Evolutionary conservation across 2,113 vertebrate genomes (phyloP).

Genomic region (Oryzias woworae): DNA sequence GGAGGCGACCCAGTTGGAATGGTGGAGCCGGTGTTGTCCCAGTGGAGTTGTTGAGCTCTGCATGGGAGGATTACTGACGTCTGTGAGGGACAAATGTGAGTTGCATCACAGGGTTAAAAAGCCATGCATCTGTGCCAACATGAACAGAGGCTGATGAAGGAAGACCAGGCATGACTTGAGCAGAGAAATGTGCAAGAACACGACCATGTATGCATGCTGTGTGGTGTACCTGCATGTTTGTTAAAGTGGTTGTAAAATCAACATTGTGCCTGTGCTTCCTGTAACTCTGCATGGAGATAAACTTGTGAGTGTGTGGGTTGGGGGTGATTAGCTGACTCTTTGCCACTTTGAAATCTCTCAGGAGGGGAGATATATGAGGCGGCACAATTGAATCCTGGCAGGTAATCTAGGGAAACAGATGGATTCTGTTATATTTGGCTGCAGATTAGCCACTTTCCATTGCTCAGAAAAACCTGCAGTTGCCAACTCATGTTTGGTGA

Average conservation of each 20-base stretch:
- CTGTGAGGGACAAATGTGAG: slow-evolving; percentile 48
- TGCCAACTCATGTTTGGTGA: slow-evolving; percentile 71
- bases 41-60: slow-evolving; percentile 21
- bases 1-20: slow-evolving; percentile 20
- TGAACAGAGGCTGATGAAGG: slow-evolving; percentile 49
- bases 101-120: slow-evolving; percentile 57
- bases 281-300: slow-evolving; percentile 25
- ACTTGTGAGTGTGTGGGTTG: slow-evolving; percentile 51
- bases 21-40: slow-evolving; percentile 30
- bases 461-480: slow-evolving; percentile 61
- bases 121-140: slow-evolving; percentile 52
- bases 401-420: slow-evolving; percentile 78
- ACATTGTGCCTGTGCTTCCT: slow-evolving; percentile 25
- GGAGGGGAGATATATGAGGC: slow-evolving; percentile 54
- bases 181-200: slow-evolving; percentile 43
- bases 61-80: slow-evolving; percentile 42
- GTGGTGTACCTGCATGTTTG: not conserved
- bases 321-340: slow-evolving; percentile 56
- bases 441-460: slow-evolving; percentile 70
- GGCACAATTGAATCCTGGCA: slow-evolving; percentile 73
- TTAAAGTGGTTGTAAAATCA: slow-evolving; percentile 23
- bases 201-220: slow-evolving; percentile 22
- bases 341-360: slow-evolving; percentile 64
- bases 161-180: slow-evolving; percentile 31
- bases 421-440: slow-evolving; percentile 79